These are phyloP conservation scores for Falco berigora DNA, from an alignment of 2,797 vertebrate species.

Conservation along the genomic window DNA sequence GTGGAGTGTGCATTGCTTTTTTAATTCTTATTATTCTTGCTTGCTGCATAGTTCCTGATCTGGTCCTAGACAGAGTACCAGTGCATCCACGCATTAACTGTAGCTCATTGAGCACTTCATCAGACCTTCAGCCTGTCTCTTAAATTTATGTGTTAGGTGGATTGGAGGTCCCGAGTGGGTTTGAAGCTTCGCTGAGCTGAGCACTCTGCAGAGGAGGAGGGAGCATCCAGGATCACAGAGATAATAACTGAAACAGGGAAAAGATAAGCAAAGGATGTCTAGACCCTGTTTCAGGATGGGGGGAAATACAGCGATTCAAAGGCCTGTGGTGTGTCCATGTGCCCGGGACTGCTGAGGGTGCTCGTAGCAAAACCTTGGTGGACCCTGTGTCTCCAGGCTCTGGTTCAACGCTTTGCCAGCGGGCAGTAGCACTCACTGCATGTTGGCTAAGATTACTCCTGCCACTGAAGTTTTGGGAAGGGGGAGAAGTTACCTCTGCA, in stretches of 20 bases:
- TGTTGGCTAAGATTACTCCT: background rate
- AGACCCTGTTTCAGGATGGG: background rate
- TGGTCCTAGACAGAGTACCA: background rate
- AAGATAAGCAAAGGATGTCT: background rate
- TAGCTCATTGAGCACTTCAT: background rate
- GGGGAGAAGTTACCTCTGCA: background rate
- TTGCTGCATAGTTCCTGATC: background rate
- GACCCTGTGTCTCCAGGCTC: background rate
- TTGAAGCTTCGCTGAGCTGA: background rate
- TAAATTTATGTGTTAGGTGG: background rate
- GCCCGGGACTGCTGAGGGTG: accelerated
- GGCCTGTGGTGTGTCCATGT: background rate
- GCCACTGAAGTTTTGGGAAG: background rate
- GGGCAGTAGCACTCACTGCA: accelerated
- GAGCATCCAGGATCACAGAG: background rate
- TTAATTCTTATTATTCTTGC: background rate
- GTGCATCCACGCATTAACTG: background rate
- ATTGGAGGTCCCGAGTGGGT: background rate
- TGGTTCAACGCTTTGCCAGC: background rate
- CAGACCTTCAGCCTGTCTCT: background rate
- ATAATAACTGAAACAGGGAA: background rate
- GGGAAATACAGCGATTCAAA: background rate
- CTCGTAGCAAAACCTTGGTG: background rate
- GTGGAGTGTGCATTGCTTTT: background rate
- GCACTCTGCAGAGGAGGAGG: background rate